Evolutionary conservation across 2,113 vertebrate genomes (phyloP).

Genomic region (Fulica atra): DNA sequence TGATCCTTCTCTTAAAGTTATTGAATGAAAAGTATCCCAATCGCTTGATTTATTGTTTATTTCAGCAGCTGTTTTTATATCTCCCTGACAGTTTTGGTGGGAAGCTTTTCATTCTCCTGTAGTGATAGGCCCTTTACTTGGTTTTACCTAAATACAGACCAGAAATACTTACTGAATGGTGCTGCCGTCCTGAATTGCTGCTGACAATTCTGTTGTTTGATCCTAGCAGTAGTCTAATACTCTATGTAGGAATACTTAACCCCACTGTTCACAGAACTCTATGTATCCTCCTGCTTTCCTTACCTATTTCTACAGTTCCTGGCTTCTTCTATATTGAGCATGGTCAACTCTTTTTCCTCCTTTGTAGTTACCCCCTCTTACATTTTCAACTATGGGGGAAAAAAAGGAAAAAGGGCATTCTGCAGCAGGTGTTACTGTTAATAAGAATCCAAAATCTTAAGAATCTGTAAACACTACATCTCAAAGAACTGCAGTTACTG

Average conservation of each 20-base stretch:
- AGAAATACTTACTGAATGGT: not conserved
- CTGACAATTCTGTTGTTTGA: not conserved
- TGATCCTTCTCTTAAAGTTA: conserved; percentile 8
- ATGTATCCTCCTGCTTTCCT: not conserved
- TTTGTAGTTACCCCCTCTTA: not conserved
- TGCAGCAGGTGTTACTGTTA: not conserved
- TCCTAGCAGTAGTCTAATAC: not conserved
- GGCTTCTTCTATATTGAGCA: not conserved
- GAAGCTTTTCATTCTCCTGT: not conserved
- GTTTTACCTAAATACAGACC: not conserved
- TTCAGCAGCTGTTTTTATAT: not conserved
- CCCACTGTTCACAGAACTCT: not conserved
- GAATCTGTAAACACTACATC: not conserved
- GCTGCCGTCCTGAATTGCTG: not conserved
- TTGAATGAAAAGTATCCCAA: not conserved
- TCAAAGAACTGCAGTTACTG: not conserved
- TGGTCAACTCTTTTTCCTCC: not conserved
- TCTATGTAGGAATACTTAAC: not conserved
- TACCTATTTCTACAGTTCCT: not conserved
- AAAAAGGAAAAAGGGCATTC: not conserved
- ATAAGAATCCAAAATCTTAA: not conserved
- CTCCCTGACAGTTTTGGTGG: not conserved
- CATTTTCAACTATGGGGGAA: not conserved
- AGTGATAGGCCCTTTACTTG: not conserved
- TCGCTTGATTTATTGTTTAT: conserved; percentile 16